phyloP scores from a whole-genome alignment of 2,113 vertebrate species.

The Sapayoa aenigma region DNA sequence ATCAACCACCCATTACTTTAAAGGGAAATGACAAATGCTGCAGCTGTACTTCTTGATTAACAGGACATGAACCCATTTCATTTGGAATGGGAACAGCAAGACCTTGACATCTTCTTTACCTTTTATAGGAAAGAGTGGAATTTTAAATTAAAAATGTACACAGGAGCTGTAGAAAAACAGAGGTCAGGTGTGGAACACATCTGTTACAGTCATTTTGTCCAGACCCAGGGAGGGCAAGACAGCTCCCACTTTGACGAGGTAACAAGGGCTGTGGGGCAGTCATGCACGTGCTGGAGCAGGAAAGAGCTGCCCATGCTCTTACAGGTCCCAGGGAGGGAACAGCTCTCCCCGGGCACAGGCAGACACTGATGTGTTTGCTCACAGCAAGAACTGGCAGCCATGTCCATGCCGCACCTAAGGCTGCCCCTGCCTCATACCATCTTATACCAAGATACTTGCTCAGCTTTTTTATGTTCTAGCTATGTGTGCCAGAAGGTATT shows the following conservation, averaged over 20 bases:
- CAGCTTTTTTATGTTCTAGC: not conserved
- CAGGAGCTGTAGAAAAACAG: not conserved
- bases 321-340: rapidly evolving
- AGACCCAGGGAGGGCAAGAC: not conserved
- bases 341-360: not conserved
- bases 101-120: slow-evolving; percentile 65
- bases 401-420: not conserved
- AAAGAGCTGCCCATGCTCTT: not conserved
- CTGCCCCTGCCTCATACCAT: not conserved
- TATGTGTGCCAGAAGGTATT: not conserved
- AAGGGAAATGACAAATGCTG: slow-evolving; percentile 58
- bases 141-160: slow-evolving; percentile 21
- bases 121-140: slow-evolving; percentile 32
- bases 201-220: not conserved
- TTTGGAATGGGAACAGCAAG: slow-evolving; percentile 55
- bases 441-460: not conserved
- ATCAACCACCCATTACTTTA: slow-evolving; percentile 60
- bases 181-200: not conserved
- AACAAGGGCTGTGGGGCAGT: not conserved
- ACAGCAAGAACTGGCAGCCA: not conserved
- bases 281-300: rapidly evolving
- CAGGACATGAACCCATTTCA: slow-evolving; percentile 53
- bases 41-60: slow-evolving; percentile 47
- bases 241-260: not conserved
- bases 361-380: not conserved